These are phyloP conservation scores for Ichneumoninae sp. DNA, from an alignment of 2,888 invertebrate genomes.

Conservation along the genomic window DNA sequence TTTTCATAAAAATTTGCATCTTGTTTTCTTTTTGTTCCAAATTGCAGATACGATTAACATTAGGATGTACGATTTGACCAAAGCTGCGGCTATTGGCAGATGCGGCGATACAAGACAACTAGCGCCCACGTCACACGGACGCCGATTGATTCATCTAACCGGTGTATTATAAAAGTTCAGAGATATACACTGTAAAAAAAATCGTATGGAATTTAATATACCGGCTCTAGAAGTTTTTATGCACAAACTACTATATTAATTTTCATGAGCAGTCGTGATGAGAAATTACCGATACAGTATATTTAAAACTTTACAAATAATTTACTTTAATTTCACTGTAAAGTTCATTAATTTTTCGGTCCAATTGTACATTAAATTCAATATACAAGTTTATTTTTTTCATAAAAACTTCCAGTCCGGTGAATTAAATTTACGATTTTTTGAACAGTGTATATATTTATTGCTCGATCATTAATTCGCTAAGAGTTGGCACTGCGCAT, in stretches of 20 bases:
- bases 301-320: too few relatives aligned
- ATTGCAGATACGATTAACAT: constrained; percentile 1
- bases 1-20: too few relatives aligned
- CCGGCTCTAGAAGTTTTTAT: too few relatives aligned
- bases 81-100: constrained; percentile 54
- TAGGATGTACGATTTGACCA: constrained; percentile 36
- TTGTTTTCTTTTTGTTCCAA: constrained; percentile 36
- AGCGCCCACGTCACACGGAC: constrained; percentile 80
- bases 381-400: too few relatives aligned
- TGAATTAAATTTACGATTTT: too few relatives aligned
- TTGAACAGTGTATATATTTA: neutral
- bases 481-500: neutral
- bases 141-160: constrained; percentile 24
- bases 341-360: too few relatives aligned
- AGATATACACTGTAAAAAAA: neutral
- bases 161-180: neutral
- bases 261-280: too few relatives aligned
- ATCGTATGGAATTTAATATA: too few relatives aligned
- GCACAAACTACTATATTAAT: too few relatives aligned
- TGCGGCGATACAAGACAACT: constrained; percentile 80
- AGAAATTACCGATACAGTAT: neutral
- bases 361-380: too few relatives aligned
- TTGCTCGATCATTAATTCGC: constrained; percentile 14
- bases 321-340: too few relatives aligned
- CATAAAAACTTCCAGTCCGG: too few relatives aligned